Percentiles rank a stretch among this genome's conserved stretches.
These are phyloP conservation scores for Trichacis sp. DNA, from an alignment of 2,888 invertebrate genomes.

Conservation along the genomic window DNA sequence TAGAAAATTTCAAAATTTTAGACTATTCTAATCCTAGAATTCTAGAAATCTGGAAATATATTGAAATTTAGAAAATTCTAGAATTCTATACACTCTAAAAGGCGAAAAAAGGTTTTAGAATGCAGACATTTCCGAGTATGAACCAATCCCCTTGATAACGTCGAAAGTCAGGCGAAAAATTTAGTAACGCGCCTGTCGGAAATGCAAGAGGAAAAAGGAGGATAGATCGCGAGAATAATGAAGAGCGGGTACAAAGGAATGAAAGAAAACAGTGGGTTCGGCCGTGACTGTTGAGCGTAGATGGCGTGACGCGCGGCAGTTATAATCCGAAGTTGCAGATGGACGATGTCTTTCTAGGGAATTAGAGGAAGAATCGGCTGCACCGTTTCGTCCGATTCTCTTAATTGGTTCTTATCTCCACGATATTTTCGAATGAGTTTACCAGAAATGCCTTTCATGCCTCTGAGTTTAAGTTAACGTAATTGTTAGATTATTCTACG, in stretches of 20 bases:
- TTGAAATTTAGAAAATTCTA: too few species aligned
- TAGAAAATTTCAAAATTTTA: too few species aligned
- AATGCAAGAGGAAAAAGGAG: background rate
- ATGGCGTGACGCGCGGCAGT: constrained; percentile 47
- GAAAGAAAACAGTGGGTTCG: constrained; percentile 25
- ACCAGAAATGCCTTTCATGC: constrained; percentile 7
- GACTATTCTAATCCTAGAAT: too few species aligned
- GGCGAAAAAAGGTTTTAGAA: too few species aligned
- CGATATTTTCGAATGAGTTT: constrained; percentile 25
- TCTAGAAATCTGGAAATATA: too few species aligned
- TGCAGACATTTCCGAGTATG: too few species aligned
- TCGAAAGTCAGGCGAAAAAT: background rate
- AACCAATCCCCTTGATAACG: too few species aligned
- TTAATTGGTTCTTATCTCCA: constrained; percentile 27
- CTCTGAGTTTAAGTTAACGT: constrained; percentile 29
- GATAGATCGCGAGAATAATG: constrained; percentile 1
- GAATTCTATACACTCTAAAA: too few species aligned
- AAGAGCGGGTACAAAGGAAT: constrained; percentile 16
- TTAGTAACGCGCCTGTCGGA: background rate
- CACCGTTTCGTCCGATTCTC: constrained; percentile 14
- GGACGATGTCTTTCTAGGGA: constrained; percentile 43
- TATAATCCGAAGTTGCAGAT: constrained; percentile 42
- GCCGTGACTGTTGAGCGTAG: constrained; percentile 31
- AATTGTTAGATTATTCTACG: constrained; percentile 23
- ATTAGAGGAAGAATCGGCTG: constrained; percentile 33